A percentile compares a stretch with the other conserved stretches of the same genome.
Evolutionary conservation across 2,888 invertebrate species (phyloP).

Genomic region (Chrysomela aeneicollis): DNA sequence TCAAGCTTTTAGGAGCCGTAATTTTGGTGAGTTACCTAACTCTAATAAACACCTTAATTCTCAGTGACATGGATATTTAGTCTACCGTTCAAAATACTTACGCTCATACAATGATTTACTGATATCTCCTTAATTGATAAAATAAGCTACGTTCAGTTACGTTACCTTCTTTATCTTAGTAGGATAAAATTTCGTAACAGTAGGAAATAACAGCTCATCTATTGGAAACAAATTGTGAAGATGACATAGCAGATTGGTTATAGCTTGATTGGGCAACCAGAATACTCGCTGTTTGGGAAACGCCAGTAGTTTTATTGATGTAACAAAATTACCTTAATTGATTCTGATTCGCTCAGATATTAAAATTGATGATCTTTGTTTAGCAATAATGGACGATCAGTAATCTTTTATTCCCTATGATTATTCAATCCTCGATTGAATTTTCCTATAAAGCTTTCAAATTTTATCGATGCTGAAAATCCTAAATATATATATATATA

Average conservation of each 20-base stretch:
- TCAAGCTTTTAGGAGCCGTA: too few species aligned
- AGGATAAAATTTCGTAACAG: not conserved
- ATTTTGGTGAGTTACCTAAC: too few species aligned
- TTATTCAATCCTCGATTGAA: not conserved
- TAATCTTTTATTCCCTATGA: not conserved
- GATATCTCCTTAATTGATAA: not conserved
- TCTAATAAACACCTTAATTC: too few species aligned
- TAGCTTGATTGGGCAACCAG: not conserved
- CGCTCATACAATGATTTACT: too few species aligned
- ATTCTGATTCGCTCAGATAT: not conserved
- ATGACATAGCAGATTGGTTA: not conserved
- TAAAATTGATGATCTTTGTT: not conserved
- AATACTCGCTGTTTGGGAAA: not conserved
- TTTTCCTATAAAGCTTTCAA: not conserved
- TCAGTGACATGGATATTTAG: too few species aligned
- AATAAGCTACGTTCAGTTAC: not conserved
- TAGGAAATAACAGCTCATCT: not conserved
- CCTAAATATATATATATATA: too few species aligned
- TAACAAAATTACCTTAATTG: not conserved
- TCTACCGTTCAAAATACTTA: too few species aligned
- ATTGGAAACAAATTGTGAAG: not conserved
- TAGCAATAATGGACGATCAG: not conserved
- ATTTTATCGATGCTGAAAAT: too few species aligned
- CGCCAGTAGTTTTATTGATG: not conserved
- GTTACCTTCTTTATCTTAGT: not conserved